Conservation (phyloP, 1,140 invertebrate species). For the Drosophila ogumai region DNA sequence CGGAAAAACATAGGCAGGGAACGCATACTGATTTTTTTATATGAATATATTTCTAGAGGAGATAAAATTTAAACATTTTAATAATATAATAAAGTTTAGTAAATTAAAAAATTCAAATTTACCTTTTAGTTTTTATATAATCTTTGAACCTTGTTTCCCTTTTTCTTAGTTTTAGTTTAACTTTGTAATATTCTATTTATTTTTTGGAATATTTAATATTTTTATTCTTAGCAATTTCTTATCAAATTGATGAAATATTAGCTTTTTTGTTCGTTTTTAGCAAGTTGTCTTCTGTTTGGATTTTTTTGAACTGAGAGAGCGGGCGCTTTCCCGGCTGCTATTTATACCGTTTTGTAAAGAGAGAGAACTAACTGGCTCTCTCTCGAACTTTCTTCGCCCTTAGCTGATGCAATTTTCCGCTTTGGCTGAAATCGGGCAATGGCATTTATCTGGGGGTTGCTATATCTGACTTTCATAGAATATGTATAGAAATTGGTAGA, state of each 20-base stretch:
- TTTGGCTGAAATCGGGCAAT: conserved; percentile 30
- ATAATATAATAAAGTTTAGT: too few species aligned
- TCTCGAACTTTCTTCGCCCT: conserved; percentile 47
- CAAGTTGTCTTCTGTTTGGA: conserved; percentile 20
- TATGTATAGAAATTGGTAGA: conserved; percentile 15
- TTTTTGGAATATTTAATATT: neutral
- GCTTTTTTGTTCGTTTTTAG: neutral
- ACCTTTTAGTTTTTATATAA: neutral
- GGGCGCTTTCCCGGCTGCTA: conserved; percentile 13
- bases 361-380: conserved; percentile 45
- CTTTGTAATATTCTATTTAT: neutral
- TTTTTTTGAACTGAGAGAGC: conserved; percentile 37
- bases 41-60: neutral
- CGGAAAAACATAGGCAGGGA: conserved; percentile 71
- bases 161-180: neutral
- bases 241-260: conserved; percentile 7
- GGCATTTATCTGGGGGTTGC: conserved; percentile 17
- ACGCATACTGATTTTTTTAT: conserved; percentile 55
- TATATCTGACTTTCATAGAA: neutral
- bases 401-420: conserved; percentile 61
- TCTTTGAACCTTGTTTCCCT: neutral
- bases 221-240: conserved; percentile 4
- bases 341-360: conserved; percentile 48
- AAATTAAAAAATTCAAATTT: neutral
- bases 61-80: too few species aligned